Evolutionary conservation across 2,797 vertebrate genomes (phyloP), one percentile per base, ranked within the genome.

Genomic region (Dryobates pubescens): DNA sequence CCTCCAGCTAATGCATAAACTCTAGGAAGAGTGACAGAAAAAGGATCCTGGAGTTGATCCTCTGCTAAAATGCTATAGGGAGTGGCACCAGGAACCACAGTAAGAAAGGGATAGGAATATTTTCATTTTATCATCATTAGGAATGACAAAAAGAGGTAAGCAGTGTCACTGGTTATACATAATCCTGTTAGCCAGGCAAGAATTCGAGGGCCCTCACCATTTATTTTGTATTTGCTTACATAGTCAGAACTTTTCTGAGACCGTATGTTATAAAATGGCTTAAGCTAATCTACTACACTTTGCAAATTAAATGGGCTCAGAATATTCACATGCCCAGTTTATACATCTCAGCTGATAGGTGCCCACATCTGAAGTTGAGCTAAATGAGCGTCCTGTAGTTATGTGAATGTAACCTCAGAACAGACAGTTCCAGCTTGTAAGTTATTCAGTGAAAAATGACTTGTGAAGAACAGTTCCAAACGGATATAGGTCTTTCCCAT

Each of bases 11-110:
- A 7, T 22, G 17, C 5, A n/a, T 34, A 53, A 79, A n/a, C 20
- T 71, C 4, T 19, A 67, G 7, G 6, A 82, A 61, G 10, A 81
- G 74, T 58, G 26, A 78, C 29, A 54, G 54, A 65, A 32, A 32
- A 51, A 3, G 9, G 6, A 75, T 62, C 15, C 17, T 29, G 17
- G 17, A 51, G 38, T 73, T 77, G 7, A 57, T 58, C 3, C 4
- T 30, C 29, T 64, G 10, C 41, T 49, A 68, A 90, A 90, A 70
- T 59, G 49, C 13, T 49, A 2, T 13, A 7, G 8, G 3, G 3
- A 15, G 2, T 32, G n/a, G 54, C 27, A 80, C 9, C 23, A 68
- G 7, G n/a, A 47, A n/a, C 13, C 3, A 18, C 54, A 2, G 0
- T 17, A 56, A 85, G 17, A 58, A 82, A 54, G 5, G 3, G 5